phyloP scores from a whole-genome alignment of 2,797 vertebrate genomes.

The Corythornis leucogaster region DNA sequence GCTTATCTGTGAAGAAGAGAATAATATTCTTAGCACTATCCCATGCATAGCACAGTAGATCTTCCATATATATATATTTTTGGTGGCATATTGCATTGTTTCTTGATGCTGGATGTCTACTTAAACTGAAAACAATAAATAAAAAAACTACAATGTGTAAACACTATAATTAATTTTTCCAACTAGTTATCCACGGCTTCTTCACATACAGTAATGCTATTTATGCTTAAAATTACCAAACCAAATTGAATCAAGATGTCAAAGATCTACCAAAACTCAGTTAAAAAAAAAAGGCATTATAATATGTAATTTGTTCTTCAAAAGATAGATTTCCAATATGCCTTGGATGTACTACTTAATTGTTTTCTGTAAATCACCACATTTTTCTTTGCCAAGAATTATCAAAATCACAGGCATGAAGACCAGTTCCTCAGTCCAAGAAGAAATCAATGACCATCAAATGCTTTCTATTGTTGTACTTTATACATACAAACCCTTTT shows the following conservation, averaged over 20 bases:
- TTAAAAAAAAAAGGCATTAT: background rate
- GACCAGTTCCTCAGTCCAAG: background rate
- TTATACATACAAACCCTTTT: background rate
- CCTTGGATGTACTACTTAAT: background rate
- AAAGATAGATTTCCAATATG: slow-evolving; percentile 4
- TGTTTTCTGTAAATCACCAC: slow-evolving; percentile 28
- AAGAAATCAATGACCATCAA: slow-evolving; percentile 30
- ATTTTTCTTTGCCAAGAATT: slow-evolving; percentile 26
- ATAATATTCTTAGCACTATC: background rate
- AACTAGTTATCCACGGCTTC: background rate
- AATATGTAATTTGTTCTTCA: slow-evolving; percentile 18
- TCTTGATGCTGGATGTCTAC: background rate
- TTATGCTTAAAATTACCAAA: background rate
- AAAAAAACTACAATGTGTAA: background rate
- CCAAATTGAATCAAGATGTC: slow-evolving; percentile 28
- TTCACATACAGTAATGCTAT: background rate
- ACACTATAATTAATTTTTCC: background rate
- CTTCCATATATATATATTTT: background rate
- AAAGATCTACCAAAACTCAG: background rate
- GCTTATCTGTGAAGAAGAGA: background rate
- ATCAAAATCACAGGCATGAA: background rate
- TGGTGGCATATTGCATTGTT: background rate
- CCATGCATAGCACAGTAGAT: background rate
- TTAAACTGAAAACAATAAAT: background rate
- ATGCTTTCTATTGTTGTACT: slow-evolving; percentile 16